Evolutionary conservation across 2,113 vertebrate species (phyloP).

Genomic region (Odontophorus gujanensis): DNA sequence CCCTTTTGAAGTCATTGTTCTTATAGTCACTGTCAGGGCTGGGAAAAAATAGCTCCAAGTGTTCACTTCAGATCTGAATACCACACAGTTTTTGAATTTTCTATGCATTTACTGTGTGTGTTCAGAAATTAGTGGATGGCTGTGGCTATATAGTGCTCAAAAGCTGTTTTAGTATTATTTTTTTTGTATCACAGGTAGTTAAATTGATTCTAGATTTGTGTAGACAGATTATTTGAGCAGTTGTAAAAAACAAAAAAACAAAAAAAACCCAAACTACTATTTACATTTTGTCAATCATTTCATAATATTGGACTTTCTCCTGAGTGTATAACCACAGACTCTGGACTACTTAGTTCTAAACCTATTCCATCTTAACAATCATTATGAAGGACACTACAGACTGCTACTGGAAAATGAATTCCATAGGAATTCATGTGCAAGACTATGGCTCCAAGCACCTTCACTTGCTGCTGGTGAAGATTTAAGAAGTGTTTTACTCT

Average conservation of each 20-base stretch:
- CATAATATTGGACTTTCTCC: background rate
- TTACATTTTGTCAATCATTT: background rate
- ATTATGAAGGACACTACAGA: background rate
- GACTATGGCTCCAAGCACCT: background rate
- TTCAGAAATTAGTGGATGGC: background rate
- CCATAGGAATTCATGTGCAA: background rate
- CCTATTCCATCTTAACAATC: background rate
- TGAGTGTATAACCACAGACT: background rate
- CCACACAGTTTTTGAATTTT: background rate
- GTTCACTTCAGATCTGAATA: background rate
- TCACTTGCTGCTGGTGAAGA: fast-evolving
- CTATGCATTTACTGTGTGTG: background rate
- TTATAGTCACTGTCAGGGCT: background rate
- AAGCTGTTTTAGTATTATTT: background rate
- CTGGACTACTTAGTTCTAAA: background rate
- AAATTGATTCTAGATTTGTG: background rate
- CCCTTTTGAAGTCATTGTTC: background rate
- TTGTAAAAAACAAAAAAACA: background rate
- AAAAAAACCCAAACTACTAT: background rate
- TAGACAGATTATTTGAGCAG: background rate
- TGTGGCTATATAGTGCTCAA: background rate
- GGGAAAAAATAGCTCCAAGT: background rate
- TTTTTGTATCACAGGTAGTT: background rate
- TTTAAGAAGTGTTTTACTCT: background rate
- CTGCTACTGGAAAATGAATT: background rate